Conservation (phyloP, 1,140 invertebrate species). For the Cyphomyrmex costatus region DNA sequence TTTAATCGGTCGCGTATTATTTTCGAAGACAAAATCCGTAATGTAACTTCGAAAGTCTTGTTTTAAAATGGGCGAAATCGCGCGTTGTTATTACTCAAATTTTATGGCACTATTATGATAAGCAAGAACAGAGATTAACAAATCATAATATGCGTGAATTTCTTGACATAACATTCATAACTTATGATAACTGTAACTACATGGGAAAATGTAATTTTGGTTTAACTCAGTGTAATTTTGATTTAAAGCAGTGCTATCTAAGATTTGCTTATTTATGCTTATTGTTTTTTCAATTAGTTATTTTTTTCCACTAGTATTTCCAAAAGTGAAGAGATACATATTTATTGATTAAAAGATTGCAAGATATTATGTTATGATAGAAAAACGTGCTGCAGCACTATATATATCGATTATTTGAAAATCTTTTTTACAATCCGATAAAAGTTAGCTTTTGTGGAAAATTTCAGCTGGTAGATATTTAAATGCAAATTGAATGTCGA, state of each 20-base stretch:
- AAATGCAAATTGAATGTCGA: constrained; percentile 82
- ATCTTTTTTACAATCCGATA: background rate
- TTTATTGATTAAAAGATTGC: background rate
- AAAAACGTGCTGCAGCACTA: background rate
- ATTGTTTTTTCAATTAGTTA: no score
- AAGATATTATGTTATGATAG: background rate
- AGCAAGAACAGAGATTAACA: background rate
- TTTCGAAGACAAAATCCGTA: constrained; percentile 52
- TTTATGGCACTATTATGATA: background rate
- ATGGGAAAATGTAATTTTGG: background rate
- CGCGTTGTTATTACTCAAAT: background rate
- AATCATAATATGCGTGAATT: background rate
- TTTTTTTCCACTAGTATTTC: no score
- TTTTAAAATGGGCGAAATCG: background rate
- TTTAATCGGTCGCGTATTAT: constrained; percentile 64
- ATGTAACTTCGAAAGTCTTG: constrained; percentile 9
- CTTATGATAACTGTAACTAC: background rate
- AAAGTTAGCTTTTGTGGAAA: constrained; percentile 8
- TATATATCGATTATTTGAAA: constrained; percentile 28
- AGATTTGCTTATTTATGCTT: no score
- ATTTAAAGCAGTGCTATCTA: background rate
- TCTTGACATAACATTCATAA: constrained; percentile 4
- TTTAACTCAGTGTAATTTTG: no score
- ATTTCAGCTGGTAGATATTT: constrained; percentile 71
- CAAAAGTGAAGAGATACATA: no score